Evolutionary conservation across 2,113 vertebrate species (phyloP).

Genomic region (Amia ocellicauda): DNA sequence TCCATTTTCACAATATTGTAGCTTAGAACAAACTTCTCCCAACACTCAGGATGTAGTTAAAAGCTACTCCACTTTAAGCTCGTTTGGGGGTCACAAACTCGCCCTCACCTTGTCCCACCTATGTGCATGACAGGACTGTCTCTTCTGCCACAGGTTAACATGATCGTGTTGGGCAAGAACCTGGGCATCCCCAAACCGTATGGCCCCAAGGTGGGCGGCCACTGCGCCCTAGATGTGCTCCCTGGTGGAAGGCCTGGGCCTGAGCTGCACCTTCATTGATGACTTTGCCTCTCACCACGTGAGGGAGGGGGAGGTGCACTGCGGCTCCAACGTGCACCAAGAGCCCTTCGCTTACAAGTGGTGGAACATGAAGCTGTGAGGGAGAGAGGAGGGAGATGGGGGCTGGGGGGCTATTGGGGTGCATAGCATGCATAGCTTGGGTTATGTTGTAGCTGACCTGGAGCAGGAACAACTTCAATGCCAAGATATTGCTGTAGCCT

Average conservation of each 20-base stretch:
- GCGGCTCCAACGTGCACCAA: constrained; percentile 79
- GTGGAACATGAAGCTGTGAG: constrained; percentile 77
- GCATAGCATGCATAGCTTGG: no score
- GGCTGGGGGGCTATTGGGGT: not conserved
- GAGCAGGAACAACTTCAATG: no score
- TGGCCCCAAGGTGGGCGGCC: constrained; percentile 69
- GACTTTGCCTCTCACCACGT: constrained; percentile 83
- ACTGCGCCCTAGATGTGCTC: constrained; percentile 70
- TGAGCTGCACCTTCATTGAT: constrained; percentile 81
- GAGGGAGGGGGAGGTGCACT: constrained; percentile 82
- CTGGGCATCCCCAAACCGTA: constrained; percentile 91
- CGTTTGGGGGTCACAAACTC: no score
- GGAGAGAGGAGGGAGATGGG: not conserved
- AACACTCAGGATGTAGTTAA: no score
- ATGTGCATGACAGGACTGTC: not conserved
- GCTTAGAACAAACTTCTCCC: no score
- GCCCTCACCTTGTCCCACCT: no score
- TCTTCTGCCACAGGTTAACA: constrained; percentile 73
- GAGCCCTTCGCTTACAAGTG: constrained; percentile 73
- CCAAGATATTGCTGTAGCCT: no score
- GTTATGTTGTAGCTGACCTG: no score
- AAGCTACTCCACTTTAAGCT: no score
- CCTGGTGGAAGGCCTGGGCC: constrained; percentile 77
- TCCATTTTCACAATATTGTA: no score
- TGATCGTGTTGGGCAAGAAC: constrained; percentile 77